A percentile compares a stretch with the other conserved stretches of the same genome.
Conservation (phyloP, 2,113 vertebrate genomes). For the Menidia beryllina region DNA sequence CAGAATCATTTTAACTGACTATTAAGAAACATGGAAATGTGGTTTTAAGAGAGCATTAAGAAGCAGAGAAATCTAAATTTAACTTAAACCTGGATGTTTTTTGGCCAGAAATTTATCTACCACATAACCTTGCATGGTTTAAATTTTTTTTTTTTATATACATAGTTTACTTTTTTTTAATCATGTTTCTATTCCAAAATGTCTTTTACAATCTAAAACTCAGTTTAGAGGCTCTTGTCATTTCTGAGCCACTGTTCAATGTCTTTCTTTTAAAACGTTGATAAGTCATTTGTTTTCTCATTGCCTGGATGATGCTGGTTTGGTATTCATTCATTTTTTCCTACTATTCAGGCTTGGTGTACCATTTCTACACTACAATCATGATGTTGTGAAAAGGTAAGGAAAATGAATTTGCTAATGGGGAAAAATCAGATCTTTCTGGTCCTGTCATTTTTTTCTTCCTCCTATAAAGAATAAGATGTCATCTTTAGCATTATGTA, state of each 20-base stretch:
- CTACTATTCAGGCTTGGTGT: conserved; percentile 78
- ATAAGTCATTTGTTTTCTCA: conserved; percentile 8
- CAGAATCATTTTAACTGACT: no score
- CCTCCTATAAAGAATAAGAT: no score
- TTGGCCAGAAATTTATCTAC: no score
- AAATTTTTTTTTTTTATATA: no score
- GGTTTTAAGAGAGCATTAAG: no score
- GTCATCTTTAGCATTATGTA: no score
- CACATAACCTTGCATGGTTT: no score
- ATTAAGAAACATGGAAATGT: no score
- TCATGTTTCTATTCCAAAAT: neutral
- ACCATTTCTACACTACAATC: conserved; percentile 77
- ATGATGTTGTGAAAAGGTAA: conserved; percentile 79
- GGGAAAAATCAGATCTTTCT: neutral
- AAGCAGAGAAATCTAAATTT: no score
- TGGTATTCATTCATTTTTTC: conserved; percentile 50
- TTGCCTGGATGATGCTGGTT: conserved; percentile 4
- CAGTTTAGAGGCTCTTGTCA: neutral
- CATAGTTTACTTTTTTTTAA: no score
- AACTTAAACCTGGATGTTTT: no score
- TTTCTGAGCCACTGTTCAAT: neutral
- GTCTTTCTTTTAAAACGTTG: neutral
- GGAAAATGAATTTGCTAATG: conserved; percentile 2
- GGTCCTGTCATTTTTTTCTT: no score
- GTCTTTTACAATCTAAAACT: neutral